phyloP scores from a whole-genome alignment of 2,888 invertebrate species.

The Frankliniella fusca region DNA sequence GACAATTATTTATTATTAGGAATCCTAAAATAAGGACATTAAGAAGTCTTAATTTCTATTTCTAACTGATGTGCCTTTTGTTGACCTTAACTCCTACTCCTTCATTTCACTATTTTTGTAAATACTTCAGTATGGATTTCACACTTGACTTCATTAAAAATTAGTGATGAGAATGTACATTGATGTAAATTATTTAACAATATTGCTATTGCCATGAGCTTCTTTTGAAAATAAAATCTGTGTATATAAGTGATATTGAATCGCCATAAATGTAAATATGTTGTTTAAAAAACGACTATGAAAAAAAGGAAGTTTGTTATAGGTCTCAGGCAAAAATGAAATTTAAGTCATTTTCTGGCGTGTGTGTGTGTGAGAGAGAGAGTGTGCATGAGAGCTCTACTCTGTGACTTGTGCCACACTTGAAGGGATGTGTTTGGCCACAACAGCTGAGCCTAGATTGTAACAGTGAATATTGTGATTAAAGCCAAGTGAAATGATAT shows the following conservation, averaged over 20 bases:
- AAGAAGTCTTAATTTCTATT: background rate
- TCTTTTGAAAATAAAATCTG: conserved; percentile 8
- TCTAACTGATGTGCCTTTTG: background rate
- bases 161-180: conserved; percentile 2
- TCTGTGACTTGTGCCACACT: too few relatives aligned
- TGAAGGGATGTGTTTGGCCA: too few relatives aligned
- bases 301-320: background rate
- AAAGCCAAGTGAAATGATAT: too few relatives aligned
- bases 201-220: background rate
- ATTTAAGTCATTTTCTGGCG: too few relatives aligned
- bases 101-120: background rate
- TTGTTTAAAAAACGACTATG: too few relatives aligned
- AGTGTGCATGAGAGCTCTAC: too few relatives aligned
- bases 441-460: too few relatives aligned
- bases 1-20: background rate
- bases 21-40: background rate
- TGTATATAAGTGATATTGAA: conserved; percentile 17
- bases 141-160: background rate
- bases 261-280: background rate
- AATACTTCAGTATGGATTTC: background rate
- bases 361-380: too few relatives aligned
- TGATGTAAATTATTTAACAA: conserved; percentile 20
- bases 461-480: too few relatives aligned
- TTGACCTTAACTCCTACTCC: background rate
- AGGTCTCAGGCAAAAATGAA: background rate